Evolutionary conservation across 2,113 vertebrate species (phyloP).

Genomic region (Silurus asotus): DNA sequence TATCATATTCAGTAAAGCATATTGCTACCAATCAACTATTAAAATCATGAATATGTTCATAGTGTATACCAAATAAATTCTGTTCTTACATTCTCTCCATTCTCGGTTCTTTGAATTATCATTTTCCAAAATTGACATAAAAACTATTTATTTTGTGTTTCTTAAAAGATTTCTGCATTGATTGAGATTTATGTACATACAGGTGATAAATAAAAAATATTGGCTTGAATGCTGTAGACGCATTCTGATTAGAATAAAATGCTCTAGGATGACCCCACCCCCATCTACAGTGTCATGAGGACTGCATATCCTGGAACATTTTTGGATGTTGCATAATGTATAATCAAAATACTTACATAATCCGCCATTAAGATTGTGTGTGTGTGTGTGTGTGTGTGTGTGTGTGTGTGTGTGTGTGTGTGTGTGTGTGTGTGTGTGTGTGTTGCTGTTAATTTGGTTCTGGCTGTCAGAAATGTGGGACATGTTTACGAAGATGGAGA

Average conservation of each 20-base stretch:
- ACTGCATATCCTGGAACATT: not conserved
- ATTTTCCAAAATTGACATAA: not conserved
- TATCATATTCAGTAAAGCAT: no score
- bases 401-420: no score
- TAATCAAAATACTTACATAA: not conserved
- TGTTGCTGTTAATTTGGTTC: not conserved
- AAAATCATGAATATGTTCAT: no score
- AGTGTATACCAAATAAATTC: no score
- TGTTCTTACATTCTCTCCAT: not conserved
- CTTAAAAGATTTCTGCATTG: not conserved
- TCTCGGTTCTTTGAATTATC: not conserved
- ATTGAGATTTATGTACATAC: not conserved
- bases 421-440: no score
- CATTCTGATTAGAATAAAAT: not conserved
- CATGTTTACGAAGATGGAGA: not conserved
- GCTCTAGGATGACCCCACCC: not conserved
- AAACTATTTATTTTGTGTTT: not conserved
- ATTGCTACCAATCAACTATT: no score
- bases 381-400: no score
- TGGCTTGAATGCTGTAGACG: not conserved
- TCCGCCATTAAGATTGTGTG: not conserved
- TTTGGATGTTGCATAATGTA: not conserved
- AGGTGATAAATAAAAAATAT: no score
- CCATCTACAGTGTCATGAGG: not conserved
- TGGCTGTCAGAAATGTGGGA: not conserved